phyloP scores from a whole-genome alignment of 2,888 invertebrate species.

The Petrophora chlorosata region DNA sequence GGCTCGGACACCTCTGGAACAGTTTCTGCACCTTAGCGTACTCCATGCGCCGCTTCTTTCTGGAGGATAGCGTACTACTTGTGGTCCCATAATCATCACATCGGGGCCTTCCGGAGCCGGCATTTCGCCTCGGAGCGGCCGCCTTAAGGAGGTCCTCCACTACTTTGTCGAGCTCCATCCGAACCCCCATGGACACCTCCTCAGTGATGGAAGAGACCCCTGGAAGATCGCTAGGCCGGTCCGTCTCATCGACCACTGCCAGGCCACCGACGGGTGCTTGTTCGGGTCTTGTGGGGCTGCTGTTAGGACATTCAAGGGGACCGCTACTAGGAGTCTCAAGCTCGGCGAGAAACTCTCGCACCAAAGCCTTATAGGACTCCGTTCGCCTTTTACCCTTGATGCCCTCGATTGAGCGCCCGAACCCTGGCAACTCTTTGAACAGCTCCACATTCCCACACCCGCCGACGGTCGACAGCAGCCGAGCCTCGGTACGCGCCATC shows the following conservation, averaged over 20 bases:
- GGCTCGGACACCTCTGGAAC: too few species aligned
- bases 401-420: neutral
- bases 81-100: too few species aligned
- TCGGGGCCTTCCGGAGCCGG: too few species aligned
- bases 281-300: too few species aligned
- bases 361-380: neutral
- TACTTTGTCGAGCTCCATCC: neutral
- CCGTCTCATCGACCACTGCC: neutral
- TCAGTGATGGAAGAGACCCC: too few species aligned
- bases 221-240: too few species aligned
- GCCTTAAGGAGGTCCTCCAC: neutral
- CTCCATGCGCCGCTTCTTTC: too few species aligned
- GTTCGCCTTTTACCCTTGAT: neutral
- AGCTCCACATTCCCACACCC: neutral
- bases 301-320: too few species aligned
- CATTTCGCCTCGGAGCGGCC: neutral
- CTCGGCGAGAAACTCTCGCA: too few species aligned
- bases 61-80: too few species aligned
- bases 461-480: neutral
- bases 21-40: too few species aligned
- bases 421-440: neutral
- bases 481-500: slow-evolving; percentile 1
- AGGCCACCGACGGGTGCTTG: neutral
- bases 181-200: neutral
- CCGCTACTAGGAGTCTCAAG: neutral